Conservation (phyloP, 1,140 invertebrate genomes). For the Pseudachorutes palmiensis region DNA sequence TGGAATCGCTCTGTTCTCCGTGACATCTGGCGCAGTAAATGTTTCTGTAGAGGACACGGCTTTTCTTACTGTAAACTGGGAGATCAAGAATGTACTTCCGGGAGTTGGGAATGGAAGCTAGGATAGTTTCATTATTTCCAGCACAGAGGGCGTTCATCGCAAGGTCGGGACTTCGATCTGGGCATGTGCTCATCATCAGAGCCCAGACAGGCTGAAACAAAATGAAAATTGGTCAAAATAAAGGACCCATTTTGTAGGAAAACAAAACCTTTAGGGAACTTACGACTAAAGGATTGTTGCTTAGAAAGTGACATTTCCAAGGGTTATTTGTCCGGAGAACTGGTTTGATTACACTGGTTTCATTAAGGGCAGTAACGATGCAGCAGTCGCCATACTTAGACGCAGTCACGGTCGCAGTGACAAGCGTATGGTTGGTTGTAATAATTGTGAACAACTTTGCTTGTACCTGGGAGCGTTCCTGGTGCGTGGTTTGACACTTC, state of each 20-base stretch:
- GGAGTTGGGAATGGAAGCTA: not conserved
- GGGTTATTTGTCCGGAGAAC: not conserved
- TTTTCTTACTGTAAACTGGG: conserved; percentile 23
- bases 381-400: conserved; percentile 30
- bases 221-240: not conserved
- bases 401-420: conserved; percentile 24
- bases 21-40: conserved; percentile 41
- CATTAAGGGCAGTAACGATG: not conserved
- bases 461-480: not conserved
- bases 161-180: not conserved
- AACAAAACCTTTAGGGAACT: not conserved
- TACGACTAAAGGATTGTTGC: conserved; percentile 9
- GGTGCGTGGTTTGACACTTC: not conserved
- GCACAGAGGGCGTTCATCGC: conserved; percentile 15
- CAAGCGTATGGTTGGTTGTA: conserved; percentile 15
- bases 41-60: conserved; percentile 38
- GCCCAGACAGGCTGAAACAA: conserved; percentile 15
- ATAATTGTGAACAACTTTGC: not conserved
- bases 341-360: not conserved
- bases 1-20: conserved; percentile 15
- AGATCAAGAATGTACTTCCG: conserved; percentile 27
- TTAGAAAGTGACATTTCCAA: conserved; percentile 23
- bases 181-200: conserved; percentile 30
- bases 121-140: conserved; percentile 7
- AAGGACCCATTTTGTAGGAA: conserved; percentile 6